These are phyloP conservation scores for Pristionchus arcanus DNA, from an alignment of 2,888 invertebrate genomes.

Conservation along the genomic window DNA sequence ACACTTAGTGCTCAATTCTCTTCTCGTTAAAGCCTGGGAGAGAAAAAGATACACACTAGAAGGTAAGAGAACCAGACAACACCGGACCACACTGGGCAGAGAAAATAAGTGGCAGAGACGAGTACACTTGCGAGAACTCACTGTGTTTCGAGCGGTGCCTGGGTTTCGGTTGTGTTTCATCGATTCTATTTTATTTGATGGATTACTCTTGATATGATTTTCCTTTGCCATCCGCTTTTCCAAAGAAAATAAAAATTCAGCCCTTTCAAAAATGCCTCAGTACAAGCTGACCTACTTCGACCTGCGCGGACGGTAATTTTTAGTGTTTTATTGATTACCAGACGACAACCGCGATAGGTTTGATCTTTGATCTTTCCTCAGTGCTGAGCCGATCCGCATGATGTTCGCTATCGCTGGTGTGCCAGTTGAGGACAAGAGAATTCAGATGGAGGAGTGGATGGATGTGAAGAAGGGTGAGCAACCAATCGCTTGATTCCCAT, in stretches of 20 bases:
- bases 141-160: background rate
- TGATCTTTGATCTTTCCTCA: background rate
- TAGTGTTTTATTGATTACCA: too few relatives aligned
- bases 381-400: conserved; percentile 46
- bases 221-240: background rate
- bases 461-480: background rate
- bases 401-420: conserved; percentile 33
- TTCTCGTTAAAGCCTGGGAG: background rate
- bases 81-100: background rate
- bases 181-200: background rate
- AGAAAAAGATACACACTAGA: background rate
- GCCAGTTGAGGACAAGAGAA: background rate
- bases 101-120: background rate
- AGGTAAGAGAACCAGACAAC: background rate
- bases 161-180: background rate
- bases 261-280: background rate
- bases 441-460: background rate
- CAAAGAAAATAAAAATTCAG: background rate
- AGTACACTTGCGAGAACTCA: background rate
- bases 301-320: conserved; percentile 18
- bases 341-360: too few relatives aligned
- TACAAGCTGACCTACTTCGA: conserved; percentile 49
- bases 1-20: background rate
- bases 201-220: background rate
- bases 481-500: too few relatives aligned